Conservation (phyloP, 2,113 vertebrate species). For the Nycticorax nycticorax region DNA sequence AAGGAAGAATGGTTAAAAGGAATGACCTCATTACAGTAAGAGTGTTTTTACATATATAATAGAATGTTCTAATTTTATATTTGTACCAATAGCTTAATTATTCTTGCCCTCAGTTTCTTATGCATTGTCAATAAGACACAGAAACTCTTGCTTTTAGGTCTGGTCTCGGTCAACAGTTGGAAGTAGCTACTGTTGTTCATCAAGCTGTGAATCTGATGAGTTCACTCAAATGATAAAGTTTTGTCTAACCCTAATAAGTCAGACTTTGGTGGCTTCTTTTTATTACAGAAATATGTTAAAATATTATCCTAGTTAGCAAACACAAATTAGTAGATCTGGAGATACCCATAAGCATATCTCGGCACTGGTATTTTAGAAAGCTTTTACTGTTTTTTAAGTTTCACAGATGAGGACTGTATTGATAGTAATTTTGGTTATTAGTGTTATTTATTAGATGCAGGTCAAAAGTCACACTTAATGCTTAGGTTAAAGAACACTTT, state of each 20-base stretch:
- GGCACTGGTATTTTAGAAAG: background rate
- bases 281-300: background rate
- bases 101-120: background rate
- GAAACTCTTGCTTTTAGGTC: background rate
- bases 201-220: background rate
- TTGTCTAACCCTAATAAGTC: background rate
- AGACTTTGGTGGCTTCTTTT: background rate
- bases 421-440: background rate
- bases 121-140: background rate
- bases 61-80: background rate
- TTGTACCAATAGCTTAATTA: background rate
- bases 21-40: conserved; percentile 97
- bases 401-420: background rate
- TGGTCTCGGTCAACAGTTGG: background rate
- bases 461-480: background rate
- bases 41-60: background rate
- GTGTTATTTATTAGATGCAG: background rate
- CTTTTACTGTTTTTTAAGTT: background rate
- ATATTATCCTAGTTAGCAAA: background rate
- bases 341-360: background rate
- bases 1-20: conserved; percentile 98
- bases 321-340: background rate
- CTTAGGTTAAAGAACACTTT: background rate
- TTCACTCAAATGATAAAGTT: background rate
- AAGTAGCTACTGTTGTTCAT: background rate